Percentiles rank a stretch among this genome's conserved stretches.
Conservation (phyloP, 2,888 invertebrate genomes). For the Isotomurus palustris region DNA sequence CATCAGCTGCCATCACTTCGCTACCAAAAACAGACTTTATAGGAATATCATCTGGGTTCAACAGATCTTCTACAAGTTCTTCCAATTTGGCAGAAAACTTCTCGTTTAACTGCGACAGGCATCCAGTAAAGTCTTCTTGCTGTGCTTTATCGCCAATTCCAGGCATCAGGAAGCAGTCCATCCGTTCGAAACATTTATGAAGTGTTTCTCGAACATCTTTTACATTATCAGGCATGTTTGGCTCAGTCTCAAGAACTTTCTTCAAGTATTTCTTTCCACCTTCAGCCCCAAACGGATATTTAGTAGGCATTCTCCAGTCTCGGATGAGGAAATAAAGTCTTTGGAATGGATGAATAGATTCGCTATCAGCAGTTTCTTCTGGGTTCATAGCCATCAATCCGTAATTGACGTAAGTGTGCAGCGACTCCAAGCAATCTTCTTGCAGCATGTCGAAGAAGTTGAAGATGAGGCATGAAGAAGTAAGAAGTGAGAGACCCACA, state of each 20-base stretch:
- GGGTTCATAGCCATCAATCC: constrained; percentile 25
- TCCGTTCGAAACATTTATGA: constrained; percentile 86
- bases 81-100: constrained; percentile 20
- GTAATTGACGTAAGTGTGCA: constrained; percentile 31
- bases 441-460: constrained; percentile 25
- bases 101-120: constrained; percentile 7
- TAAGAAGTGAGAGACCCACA: constrained; percentile 31
- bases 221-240: constrained; percentile 58
- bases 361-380: background rate
- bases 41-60: constrained; percentile 20
- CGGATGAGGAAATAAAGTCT: constrained; percentile 39
- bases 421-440: constrained; percentile 19
- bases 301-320: constrained; percentile 28
- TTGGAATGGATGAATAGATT: constrained; percentile 39
- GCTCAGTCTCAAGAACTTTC: constrained; percentile 15
- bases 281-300: constrained; percentile 19
- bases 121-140: constrained; percentile 20
- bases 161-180: constrained; percentile 95
- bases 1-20: constrained; percentile 9
- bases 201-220: constrained; percentile 89
- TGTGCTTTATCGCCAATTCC: constrained; percentile 61
- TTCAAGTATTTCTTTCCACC: constrained; percentile 24
- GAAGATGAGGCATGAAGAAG: constrained; percentile 30
- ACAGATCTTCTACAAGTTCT: constrained; percentile 17
- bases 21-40: constrained; percentile 18